phyloP scores from a whole-genome alignment of 2,797 vertebrate species.

The Gallinago solitaria region DNA sequence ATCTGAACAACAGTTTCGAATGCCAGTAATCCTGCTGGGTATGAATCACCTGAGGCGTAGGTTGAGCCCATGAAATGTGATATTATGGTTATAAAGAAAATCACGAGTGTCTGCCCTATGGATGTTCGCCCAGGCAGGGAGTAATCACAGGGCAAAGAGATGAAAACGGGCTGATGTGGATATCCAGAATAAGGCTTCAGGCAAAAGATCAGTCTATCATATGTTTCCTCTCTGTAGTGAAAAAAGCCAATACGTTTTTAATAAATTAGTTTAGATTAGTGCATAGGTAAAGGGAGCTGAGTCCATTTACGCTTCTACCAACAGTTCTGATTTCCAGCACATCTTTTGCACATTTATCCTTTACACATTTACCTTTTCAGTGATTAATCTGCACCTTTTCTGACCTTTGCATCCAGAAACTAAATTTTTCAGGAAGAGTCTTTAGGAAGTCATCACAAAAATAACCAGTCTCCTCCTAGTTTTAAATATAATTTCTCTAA shows the following conservation, averaged over 20 bases:
- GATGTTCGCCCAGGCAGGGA: background rate
- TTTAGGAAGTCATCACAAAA: background rate
- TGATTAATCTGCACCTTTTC: background rate
- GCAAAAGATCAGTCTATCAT: background rate
- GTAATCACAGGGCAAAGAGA: background rate
- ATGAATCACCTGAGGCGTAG: background rate
- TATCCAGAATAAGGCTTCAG: background rate
- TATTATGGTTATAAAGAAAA: background rate
- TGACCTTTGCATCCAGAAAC: background rate
- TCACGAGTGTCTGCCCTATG: rapidly evolving
- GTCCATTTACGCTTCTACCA: background rate
- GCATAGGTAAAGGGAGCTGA: background rate
- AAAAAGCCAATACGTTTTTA: background rate
- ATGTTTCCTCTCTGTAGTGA: background rate
- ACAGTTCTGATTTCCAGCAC: background rate
- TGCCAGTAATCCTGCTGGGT: background rate
- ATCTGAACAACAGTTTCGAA: background rate
- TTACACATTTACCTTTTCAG: background rate
- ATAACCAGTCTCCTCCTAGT: background rate
- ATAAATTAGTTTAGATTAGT: background rate
- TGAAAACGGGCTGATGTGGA: background rate
- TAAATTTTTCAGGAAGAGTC: background rate
- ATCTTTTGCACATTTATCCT: background rate
- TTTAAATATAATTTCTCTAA: background rate
- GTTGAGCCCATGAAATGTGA: background rate